These are phyloP conservation scores for Cantharis nigra DNA, from an alignment of 2,888 invertebrate species.

Conservation along the genomic window DNA sequence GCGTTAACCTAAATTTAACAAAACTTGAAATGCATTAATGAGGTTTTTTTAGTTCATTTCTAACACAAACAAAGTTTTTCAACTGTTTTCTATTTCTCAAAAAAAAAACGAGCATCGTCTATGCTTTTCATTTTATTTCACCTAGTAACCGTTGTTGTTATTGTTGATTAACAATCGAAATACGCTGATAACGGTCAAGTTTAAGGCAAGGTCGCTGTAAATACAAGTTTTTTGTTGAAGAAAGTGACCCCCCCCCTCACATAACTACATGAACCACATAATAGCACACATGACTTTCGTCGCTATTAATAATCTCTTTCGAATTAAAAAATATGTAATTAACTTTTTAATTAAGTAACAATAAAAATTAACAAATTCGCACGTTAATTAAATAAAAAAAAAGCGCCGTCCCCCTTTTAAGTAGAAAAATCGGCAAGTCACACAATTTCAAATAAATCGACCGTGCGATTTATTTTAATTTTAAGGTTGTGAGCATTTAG, in stretches of 20 bases:
- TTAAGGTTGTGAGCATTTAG: constrained; percentile 2
- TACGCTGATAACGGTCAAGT: neutral
- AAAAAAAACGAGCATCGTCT: neutral
- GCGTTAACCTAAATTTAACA: neutral
- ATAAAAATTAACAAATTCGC: neutral
- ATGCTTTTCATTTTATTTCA: neutral
- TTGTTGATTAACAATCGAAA: neutral
- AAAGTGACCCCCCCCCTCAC: neutral
- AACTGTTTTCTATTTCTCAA: neutral
- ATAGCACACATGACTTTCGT: neutral
- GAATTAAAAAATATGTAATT: neutral
- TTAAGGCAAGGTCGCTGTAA: constrained; percentile 1
- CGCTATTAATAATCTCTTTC: neutral
- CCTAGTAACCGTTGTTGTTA: neutral
- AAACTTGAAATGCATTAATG: neutral
- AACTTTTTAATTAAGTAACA: neutral
- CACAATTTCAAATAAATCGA: neutral
- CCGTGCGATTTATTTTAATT: neutral
- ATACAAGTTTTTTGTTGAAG: neutral
- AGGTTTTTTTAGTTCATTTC: neutral
- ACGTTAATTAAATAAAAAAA: neutral
- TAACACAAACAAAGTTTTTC: neutral
- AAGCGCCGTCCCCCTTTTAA: neutral
- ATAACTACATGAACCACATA: neutral
- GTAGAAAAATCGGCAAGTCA: constrained; percentile 2